Percentiles rank a stretch among this genome's conserved stretches.
Conservation (phyloP, 2,888 invertebrate genomes). For the Mimachlamys varia region DNA sequence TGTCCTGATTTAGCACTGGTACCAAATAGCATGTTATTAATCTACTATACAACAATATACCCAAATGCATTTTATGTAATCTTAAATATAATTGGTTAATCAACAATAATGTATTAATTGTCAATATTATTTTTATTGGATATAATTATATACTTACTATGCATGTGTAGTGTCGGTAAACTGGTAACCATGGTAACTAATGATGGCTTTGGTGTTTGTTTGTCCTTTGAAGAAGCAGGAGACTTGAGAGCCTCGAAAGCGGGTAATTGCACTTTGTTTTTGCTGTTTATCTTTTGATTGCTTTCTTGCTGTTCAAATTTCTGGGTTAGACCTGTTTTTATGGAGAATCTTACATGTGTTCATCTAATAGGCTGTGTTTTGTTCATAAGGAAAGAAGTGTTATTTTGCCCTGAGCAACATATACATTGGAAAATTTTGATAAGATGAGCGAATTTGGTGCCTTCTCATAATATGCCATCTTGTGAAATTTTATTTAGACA, state of each 20-base stretch:
- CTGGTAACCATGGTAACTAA: neutral
- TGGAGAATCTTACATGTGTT: neutral
- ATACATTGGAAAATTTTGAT: no score
- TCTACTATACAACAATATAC: neutral
- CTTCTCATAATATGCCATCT: no score
- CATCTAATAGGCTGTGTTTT: neutral
- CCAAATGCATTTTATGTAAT: neutral
- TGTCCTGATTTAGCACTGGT: neutral
- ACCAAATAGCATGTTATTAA: neutral
- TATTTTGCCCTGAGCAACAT: neutral
- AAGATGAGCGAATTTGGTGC: no score
- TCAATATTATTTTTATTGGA: neutral
- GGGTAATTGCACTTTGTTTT: neutral
- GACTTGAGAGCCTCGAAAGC: conserved; percentile 11
- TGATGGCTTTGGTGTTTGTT: neutral
- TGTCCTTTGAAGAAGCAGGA: neutral
- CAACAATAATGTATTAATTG: neutral
- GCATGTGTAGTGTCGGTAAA: neutral
- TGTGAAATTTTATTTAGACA: no score
- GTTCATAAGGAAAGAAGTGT: neutral
- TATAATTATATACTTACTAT: neutral
- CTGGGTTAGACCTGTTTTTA: neutral
- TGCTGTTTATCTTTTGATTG: neutral
- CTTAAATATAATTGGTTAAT: neutral
- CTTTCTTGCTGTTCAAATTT: neutral